phyloP scores from a whole-genome alignment of 2,797 vertebrate genomes.

The Erethizon dorsatum region DNA sequence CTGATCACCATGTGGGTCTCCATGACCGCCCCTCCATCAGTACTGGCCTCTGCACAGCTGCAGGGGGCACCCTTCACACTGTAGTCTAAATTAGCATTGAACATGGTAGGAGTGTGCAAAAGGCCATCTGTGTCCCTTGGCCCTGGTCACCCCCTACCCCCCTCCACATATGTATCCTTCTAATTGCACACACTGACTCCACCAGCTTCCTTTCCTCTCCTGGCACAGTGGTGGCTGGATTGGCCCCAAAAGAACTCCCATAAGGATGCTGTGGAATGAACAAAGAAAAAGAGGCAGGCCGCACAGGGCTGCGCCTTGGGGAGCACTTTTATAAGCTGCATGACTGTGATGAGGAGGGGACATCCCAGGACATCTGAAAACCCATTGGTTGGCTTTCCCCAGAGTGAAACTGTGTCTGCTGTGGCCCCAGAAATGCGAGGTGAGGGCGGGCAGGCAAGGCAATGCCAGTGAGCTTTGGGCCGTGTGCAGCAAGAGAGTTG shows the following conservation, averaged over 20 bases:
- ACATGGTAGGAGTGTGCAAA: background rate
- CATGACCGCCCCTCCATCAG: background rate
- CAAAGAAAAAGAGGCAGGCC: background rate
- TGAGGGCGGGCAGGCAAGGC: accelerated
- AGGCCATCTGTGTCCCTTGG: background rate
- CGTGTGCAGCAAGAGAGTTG: accelerated
- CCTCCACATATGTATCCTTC: background rate
- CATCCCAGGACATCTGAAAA: background rate
- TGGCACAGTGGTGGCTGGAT: background rate
- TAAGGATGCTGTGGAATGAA: background rate
- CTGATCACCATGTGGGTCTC: accelerated
- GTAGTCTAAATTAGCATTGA: background rate
- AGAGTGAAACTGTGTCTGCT: background rate
- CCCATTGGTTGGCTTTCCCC: background rate
- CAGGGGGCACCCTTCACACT: background rate
- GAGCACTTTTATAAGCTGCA: background rate
- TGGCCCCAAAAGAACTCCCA: background rate
- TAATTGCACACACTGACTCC: background rate
- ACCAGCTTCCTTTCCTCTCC: background rate
- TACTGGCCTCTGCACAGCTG: background rate
- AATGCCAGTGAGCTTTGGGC: accelerated
- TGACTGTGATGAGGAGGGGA: background rate
- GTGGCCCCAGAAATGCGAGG: background rate
- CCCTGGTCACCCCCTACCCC: background rate
- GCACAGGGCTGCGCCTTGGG: accelerated